Base-by-base conservation (phyloP, 2,888 invertebrate species). In the Yponomeuta plumbellus region DNA sequence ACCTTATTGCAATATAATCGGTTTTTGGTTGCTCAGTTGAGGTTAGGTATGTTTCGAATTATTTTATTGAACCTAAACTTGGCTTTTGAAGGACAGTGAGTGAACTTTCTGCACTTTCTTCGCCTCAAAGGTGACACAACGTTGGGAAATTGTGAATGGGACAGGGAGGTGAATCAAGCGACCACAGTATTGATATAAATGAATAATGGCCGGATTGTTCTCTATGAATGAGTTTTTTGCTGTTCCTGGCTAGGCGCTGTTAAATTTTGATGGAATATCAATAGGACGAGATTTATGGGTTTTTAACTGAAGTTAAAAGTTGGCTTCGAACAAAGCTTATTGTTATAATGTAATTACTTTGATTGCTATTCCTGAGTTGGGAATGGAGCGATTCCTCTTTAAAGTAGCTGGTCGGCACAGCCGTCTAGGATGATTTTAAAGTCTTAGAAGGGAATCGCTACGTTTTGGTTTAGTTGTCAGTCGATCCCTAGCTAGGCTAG, bases 131-230 rank as follows among this genome's bases (percentile, higher is more conserved):
- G 44, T 52, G 44, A 17, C 44, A 13, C 44, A 52, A 61, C 34
- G n/a, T 34, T 61, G 34, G 61, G 13, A 34, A 34, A 61, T 61
- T 0, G 26, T 61, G 61, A 61, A 61, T 59, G 59, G 34, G 34
- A 63, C 63, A n/a, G 44, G 62, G 62, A 63, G 44, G 40, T 44
- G 63, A 63, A 44, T 63, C 63, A 40, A 44, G 17, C 44, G 20
- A 44, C 21, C 13, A 3, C 21, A 63, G 21, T 62, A 61, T 61
- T 63, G 63, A 52, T 52, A 52, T 52, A 17, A 63, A 63, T 10
- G 63, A 22, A 13, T 63, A 63, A 63, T 39, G 21, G 39, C 39
- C 13, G 10, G 63, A 63, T 63, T 63, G 63, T 63, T 63, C 40
- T 20, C 0, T 52, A 40, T 44, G 40, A 63, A 63, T 63, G 44